phyloP scores from a whole-genome alignment of 2,113 vertebrate species.

The Sebastes schlegelii region DNA sequence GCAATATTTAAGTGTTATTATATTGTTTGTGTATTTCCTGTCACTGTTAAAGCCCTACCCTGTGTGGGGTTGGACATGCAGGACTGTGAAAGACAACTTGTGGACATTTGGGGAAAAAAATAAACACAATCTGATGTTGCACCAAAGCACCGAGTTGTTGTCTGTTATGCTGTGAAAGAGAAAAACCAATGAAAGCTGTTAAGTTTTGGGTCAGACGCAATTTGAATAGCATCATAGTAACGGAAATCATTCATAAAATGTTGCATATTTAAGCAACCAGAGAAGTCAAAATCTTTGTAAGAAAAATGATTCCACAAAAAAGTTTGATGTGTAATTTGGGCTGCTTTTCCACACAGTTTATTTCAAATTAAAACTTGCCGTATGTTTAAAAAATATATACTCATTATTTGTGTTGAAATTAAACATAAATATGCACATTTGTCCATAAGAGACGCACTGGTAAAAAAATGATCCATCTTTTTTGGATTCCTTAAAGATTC shows the following conservation, averaged over 20 bases:
- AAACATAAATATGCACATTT: not conserved
- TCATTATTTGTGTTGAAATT: not conserved
- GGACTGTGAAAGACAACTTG: constrained; percentile 72
- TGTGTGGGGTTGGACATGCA: constrained; percentile 49
- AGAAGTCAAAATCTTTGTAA: not conserved
- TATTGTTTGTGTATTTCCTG: constrained; percentile 72
- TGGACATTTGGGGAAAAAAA: constrained; percentile 60
- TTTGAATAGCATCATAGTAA: not conserved
- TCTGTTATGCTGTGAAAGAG: not conserved
- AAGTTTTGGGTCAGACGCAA: not conserved
- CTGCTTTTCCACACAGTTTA: not conserved
- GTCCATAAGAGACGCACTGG: not conserved
- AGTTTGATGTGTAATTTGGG: not conserved
- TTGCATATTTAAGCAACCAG: not conserved
- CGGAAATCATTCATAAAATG: not conserved
- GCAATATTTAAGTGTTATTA: constrained; percentile 81
- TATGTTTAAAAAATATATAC: not conserved
- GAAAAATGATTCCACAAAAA: not conserved
- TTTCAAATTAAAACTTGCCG: not conserved
- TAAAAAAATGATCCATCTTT: not conserved
- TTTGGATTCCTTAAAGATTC: not conserved
- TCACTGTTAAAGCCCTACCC: constrained; percentile 55
- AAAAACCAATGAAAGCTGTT: not conserved
- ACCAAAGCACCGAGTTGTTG: constrained; percentile 48
- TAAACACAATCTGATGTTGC: constrained; percentile 79